Conservation (phyloP, 1,140 invertebrate genomes). For the Piezodorus guildinii region DNA sequence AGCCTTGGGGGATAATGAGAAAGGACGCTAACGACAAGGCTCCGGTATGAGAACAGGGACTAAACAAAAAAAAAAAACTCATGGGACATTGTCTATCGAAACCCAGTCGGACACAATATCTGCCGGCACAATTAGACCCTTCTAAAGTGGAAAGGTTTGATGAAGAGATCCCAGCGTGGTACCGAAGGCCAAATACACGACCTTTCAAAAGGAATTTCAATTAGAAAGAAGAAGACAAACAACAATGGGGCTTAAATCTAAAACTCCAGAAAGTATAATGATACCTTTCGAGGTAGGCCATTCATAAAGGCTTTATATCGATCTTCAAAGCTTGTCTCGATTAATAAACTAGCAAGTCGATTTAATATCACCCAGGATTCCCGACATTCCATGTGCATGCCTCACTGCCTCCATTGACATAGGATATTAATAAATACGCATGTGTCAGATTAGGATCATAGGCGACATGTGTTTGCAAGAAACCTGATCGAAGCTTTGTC, state of each 20-base stretch:
- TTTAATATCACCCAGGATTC: too few species aligned
- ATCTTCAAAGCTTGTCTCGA: not conserved
- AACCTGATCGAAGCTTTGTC: too few species aligned
- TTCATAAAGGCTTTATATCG: not conserved
- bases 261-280: slow-evolving; percentile 3
- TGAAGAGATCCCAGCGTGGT: not conserved
- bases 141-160: not conserved
- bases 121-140: not conserved
- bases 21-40: not conserved
- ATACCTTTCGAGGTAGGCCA: not conserved
- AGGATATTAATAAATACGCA: too few species aligned
- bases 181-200: not conserved
- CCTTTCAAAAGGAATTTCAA: not conserved
- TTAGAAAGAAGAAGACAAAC: not conserved
- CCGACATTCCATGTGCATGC: too few species aligned
- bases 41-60: not conserved
- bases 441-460: too few species aligned
- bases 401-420: too few species aligned
- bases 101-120: not conserved
- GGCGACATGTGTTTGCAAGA: too few species aligned
- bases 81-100: not conserved
- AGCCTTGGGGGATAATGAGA: not conserved
- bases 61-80: not conserved
- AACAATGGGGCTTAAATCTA: not conserved
- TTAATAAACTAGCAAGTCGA: not conserved